Conservation (phyloP, 1,140 invertebrate species). For the Microplitis demolitor region DNA sequence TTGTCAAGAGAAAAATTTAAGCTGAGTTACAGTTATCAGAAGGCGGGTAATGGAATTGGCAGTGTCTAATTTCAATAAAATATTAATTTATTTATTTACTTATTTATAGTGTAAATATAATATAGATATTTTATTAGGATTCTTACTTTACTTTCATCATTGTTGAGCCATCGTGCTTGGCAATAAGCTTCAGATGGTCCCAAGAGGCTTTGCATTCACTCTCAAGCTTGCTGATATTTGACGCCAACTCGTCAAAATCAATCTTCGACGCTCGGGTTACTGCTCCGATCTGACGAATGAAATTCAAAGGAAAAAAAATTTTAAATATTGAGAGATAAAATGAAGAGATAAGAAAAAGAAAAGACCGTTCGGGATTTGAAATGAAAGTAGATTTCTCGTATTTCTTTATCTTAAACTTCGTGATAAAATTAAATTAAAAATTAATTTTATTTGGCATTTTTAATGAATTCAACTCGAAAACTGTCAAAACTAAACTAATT, state of each 20-base stretch:
- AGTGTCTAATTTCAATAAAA: no score
- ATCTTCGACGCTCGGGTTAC: constrained; percentile 92
- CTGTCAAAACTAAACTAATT: no score
- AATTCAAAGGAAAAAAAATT: neutral
- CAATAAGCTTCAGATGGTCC: constrained; percentile 95
- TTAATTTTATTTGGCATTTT: no score
- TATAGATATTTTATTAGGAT: constrained; percentile 16
- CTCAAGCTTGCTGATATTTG: constrained; percentile 88
- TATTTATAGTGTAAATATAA: neutral
- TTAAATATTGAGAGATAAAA: neutral
- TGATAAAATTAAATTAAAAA: neutral
- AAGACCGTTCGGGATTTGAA: no score
- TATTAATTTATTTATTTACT: neutral
- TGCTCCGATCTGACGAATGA: constrained; percentile 74
- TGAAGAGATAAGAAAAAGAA: no score
- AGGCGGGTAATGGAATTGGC: no score
- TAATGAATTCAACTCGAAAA: no score
- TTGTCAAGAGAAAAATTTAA: no score
- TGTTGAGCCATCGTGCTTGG: constrained; percentile 92
- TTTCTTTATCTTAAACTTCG: neutral
- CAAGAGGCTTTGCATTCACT: constrained; percentile 96
- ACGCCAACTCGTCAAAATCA: constrained; percentile 87
- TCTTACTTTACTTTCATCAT: constrained; percentile 84
- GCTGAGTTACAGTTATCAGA: no score
- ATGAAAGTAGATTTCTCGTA: neutral